Conservation (phyloP, 2,797 vertebrate species). For the Scolopax bukidnonensis region DNA sequence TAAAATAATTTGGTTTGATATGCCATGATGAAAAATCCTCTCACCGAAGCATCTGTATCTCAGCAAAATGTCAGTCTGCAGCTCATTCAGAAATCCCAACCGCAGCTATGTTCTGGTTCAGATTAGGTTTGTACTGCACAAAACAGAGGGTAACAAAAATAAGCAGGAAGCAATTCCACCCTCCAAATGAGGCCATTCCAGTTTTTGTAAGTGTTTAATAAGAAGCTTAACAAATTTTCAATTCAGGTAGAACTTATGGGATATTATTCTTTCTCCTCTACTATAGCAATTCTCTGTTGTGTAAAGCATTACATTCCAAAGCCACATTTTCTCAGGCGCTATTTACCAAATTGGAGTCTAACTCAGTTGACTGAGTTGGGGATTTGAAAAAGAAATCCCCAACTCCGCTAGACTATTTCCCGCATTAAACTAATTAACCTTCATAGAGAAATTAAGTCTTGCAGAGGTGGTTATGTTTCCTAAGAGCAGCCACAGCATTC, state of each 20-base stretch:
- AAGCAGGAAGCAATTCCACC: neutral
- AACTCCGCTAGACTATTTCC: neutral
- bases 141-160: neutral
- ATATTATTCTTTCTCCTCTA: neutral
- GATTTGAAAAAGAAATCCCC: constrained; percentile 10
- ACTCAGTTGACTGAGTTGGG: neutral
- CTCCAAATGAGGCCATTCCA: neutral
- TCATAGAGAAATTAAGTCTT: constrained; percentile 3
- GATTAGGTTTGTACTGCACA: neutral
- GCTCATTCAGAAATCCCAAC: neutral
- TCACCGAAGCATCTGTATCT: neutral
- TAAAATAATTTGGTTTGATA: neutral
- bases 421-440: constrained; percentile 43
- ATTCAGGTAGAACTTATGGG: neutral
- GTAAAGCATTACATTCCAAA: neutral
- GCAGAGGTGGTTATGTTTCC: neutral
- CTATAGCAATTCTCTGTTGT: neutral
- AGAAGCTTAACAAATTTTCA: neutral
- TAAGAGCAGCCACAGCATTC: neutral
- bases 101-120: neutral
- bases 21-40: neutral
- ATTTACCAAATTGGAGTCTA: neutral
- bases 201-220: neutral
- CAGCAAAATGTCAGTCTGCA: neutral
- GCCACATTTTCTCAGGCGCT: neutral